Percentiles rank a stretch among this genome's conserved stretches.
Evolutionary conservation across 1,140 invertebrate genomes (phyloP).

Genomic region (Drusus annulatus): DNA sequence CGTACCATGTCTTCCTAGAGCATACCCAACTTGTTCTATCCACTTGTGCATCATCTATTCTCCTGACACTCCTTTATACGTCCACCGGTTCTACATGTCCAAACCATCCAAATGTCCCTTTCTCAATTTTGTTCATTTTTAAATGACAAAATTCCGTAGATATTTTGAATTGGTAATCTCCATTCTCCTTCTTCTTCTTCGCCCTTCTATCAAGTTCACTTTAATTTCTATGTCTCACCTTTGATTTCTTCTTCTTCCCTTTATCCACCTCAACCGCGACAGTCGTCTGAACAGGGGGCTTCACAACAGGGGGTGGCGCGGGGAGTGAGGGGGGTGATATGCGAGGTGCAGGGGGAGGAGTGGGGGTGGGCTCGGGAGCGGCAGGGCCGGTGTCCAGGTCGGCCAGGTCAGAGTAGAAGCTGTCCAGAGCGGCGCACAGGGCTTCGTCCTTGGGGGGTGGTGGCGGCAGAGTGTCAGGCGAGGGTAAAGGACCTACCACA

Average conservation of each 20-base stretch:
- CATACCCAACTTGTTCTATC: no score
- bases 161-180: no score
- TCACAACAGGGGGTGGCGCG: not conserved
- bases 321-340: not conserved
- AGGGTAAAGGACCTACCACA: not conserved
- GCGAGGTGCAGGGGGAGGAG: not conserved
- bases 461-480: not conserved
- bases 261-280: slow-evolving; percentile 34
- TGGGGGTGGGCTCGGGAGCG: not conserved
- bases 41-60: no score
- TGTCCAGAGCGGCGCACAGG: slow-evolving; percentile 48
- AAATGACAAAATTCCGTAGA: no score
- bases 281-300: not conserved
- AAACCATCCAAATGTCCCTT: no score
- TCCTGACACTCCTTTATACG: no score
- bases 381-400: slow-evolving; percentile 32
- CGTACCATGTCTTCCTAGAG: no score
- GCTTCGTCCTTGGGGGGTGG: slow-evolving; percentile 24
- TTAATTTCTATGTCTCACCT: slow-evolving; percentile 4
- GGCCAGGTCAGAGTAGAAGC: slow-evolving; percentile 55
- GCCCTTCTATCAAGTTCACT: no score
- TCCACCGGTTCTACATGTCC: no score
- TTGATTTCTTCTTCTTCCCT: slow-evolving; percentile 47
- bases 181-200: no score
- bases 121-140: no score